phyloP scores from a whole-genome alignment of 2,888 invertebrate genomes.

The Eurois occulta region DNA sequence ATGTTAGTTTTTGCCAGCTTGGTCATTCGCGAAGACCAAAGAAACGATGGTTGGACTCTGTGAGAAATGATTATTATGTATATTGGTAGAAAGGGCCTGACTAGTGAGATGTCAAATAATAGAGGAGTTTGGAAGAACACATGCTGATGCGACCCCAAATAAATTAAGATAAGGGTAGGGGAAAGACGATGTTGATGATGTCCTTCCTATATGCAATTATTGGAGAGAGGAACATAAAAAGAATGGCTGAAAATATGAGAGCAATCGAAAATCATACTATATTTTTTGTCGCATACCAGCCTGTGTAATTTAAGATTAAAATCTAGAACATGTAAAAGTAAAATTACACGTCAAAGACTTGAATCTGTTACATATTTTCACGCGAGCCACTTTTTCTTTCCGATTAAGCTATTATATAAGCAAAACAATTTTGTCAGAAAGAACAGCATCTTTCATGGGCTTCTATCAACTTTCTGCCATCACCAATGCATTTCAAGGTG shows the following conservation, averaged over 20 bases:
- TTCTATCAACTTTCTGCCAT: background rate
- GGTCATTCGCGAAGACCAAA: background rate
- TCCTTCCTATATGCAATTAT: background rate
- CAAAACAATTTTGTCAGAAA: background rate
- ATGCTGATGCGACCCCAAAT: background rate
- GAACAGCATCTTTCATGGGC: conserved; percentile 1
- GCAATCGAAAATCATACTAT: background rate
- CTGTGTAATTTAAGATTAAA: conserved; percentile 29
- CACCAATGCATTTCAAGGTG: background rate
- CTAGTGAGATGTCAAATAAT: background rate
- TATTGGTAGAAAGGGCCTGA: background rate
- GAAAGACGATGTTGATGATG: background rate
- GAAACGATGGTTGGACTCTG: background rate
- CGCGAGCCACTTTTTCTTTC: conserved; percentile 53
- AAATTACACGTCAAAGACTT: conserved; percentile 31
- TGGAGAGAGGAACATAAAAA: background rate
- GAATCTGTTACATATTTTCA: conserved; percentile 46
- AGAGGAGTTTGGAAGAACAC: background rate
- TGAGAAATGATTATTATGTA: no score
- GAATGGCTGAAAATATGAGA: background rate
- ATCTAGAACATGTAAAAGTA: conserved; percentile 44
- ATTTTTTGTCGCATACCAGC: background rate
- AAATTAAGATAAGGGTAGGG: background rate
- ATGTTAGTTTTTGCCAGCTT: conserved; percentile 27
- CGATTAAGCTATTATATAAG: conserved; percentile 27